Base-by-base conservation (phyloP, 2,797 vertebrate genomes). In the Meriones psammophilus region DNA sequence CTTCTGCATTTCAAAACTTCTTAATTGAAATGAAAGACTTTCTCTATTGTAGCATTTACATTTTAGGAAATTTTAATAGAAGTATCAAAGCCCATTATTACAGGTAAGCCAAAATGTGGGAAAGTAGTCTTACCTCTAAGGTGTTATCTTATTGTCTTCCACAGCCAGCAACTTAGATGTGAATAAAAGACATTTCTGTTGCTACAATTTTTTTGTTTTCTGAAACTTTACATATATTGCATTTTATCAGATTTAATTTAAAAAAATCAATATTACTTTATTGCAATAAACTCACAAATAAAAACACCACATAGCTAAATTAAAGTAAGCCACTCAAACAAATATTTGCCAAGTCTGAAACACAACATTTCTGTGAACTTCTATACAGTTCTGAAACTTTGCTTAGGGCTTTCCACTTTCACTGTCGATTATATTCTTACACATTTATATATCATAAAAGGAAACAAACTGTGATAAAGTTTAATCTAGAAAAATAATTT, bases 21-120 rank as follows among this genome's bases (percentile, higher is more conserved):
- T 99, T 99, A 99, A 98, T 99, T 99, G 97, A 99, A 99, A 97
- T 99, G 99, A 98, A 99, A 99, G 98, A 99, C 99, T 98, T 99
- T 39, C 39, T 39, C 39, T 99, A 99, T 99, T 74, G 99, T 99
- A 98, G 99, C 99, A 94, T 99, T 99, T 20, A 99, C 42, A 17
- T 46, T 46, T 28, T 26, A 28, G 2, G 50, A 8, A 89, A 77
- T 94, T 95, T 91, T 95, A 74, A 74, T 13, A 39, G 80, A 77
- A 74, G 1, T 30, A 36, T 8, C 2, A 58, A 78, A 18, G 28
- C 20, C 30, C 33, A 7, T 80, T 69, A 18, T 18, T 87, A 24
- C 36, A 66, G 10, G 64, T 42, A 94, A 87, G 66, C 90, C n/a
- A 92, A 94, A 56, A 58, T 50, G 77, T 22, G 26, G 12, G 83